Base-by-base conservation (phyloP, 1,140 invertebrate species). In the Drosophila kikkawai region DNA sequence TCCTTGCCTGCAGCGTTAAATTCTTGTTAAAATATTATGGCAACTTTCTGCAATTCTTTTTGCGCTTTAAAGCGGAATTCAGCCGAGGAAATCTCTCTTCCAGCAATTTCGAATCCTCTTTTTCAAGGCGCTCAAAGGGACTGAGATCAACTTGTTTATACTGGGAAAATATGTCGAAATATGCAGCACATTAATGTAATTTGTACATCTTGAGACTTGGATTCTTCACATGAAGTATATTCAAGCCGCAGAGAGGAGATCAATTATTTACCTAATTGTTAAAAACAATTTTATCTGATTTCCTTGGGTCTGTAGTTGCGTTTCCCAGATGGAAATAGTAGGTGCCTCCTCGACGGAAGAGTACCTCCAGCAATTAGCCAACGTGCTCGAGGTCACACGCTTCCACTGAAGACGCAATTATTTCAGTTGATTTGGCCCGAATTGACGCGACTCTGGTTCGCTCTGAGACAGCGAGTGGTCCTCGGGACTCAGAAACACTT, bases 21-120 rank as follows among this genome's bases (percentile, higher is more conserved):
- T 87, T 87, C 83, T 87, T 87, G 76, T 74, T 82, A 79, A 87
- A 87, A 87, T 77, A 83, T 82, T 87, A 74, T 82, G 71, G 41
- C 55, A 87, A 82, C 76, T 87, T 77, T 64, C 41, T 47, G 69
- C 53, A 75, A 80, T 74, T 74, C 53, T 48, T 79, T 61, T 36
- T n/a, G 57, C 37, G 45, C 69, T 76, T 84, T 73, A 80, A 85
- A 58, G 19, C n/a, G 11, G 45, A 51, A 65, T 59, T 22, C 42
- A 47, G 48, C 64, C 41, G 42, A 17, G 42, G n/a, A 57, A 82
- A 63, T 58, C 44, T 44, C 42, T 34, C 8, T 13, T 1, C 13
- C 13, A 48, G 13, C 3, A 9, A 48, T 5, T 48, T 26, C 4
- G 22, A 26, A 7, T 22, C 37, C 19, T 36, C 29, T 64, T 29